Percentiles rank a stretch among this genome's conserved stretches.
phyloP scores from a whole-genome alignment of 2,797 vertebrate genomes.

The Platyrinchus mystaceus region DNA sequence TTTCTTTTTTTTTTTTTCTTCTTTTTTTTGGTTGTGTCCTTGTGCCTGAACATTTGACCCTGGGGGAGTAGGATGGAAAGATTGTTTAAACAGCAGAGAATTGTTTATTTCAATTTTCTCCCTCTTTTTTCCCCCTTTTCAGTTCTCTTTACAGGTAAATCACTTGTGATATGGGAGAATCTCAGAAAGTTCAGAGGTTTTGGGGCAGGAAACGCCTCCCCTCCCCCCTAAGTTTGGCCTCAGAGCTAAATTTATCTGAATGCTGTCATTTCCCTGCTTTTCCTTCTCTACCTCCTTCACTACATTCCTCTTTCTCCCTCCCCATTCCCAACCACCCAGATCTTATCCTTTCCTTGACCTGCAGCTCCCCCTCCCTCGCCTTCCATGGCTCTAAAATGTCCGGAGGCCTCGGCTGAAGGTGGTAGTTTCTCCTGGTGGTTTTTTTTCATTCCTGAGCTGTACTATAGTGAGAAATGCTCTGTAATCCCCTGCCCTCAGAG shows the following conservation, averaged over 20 bases:
- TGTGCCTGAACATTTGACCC: slow-evolving; percentile 57
- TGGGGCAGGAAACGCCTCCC: slow-evolving; percentile 42
- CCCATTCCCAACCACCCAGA: slow-evolving; percentile 51
- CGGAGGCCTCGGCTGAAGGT: neutral
- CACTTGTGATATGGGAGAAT: neutral
- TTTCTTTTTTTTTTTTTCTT: too few relatives aligned
- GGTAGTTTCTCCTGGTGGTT: neutral
- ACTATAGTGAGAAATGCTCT: neutral
- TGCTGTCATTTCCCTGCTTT: slow-evolving; percentile 57
- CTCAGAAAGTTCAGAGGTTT: slow-evolving; percentile 59
- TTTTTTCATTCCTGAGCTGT: neutral
- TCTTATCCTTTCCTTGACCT: slow-evolving; percentile 68
- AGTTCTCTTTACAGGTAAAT: slow-evolving; percentile 52
- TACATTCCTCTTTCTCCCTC: slow-evolving; percentile 57
- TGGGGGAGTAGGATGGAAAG: neutral
- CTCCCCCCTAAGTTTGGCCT: slow-evolving; percentile 38
- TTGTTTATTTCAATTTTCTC: slow-evolving; percentile 58
- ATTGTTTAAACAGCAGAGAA: slow-evolving; percentile 52
- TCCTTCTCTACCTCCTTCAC: slow-evolving; percentile 51
- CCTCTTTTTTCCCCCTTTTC: neutral
- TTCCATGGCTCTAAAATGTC: neutral
- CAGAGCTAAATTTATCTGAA: slow-evolving; percentile 65
- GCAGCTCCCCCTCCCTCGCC: slow-evolving; percentile 57
- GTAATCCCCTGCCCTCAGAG: neutral
- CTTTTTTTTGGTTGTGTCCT: neutral